phyloP scores from a whole-genome alignment of 2,888 invertebrate species.

The Xanthia icteritia region DNA sequence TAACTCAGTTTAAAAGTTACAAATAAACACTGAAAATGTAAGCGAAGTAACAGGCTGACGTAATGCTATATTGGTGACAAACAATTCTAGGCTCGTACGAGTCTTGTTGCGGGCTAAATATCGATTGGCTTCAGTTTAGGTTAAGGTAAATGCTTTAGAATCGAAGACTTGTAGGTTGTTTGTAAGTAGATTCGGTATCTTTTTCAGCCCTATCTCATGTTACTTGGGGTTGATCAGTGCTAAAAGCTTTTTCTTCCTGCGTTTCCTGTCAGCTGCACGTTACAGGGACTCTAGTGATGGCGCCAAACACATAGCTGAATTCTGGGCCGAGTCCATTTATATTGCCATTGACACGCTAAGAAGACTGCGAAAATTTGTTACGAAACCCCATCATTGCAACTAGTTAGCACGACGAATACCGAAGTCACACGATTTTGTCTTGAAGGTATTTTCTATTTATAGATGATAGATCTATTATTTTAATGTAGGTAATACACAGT shows the following conservation, averaged over 20 bases:
- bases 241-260: not conserved
- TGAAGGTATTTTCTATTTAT: no score
- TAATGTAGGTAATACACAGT: no score
- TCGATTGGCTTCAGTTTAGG: conserved; percentile 23
- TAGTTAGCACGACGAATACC: not conserved
- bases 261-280: no score
- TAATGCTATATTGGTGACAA: conserved; percentile 18
- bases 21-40: not conserved
- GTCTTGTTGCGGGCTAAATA: conserved; percentile 14
- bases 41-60: conserved; percentile 15
- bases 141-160: not conserved
- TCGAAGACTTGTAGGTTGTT: not conserved
- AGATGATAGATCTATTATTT: no score
- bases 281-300: no score
- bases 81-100: conserved; percentile 18
- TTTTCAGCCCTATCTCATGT: not conserved
- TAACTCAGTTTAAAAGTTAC: conserved; percentile 10
- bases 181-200: not conserved
- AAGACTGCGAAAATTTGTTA: conserved; percentile 4
- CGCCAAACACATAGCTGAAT: no score
- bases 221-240: not conserved
- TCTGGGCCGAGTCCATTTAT: no score
- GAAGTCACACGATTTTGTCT: no score
- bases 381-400: not conserved
- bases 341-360: no score